Conservation (phyloP, 2,797 vertebrate species). For the Odontamblyopus rebecca region DNA sequence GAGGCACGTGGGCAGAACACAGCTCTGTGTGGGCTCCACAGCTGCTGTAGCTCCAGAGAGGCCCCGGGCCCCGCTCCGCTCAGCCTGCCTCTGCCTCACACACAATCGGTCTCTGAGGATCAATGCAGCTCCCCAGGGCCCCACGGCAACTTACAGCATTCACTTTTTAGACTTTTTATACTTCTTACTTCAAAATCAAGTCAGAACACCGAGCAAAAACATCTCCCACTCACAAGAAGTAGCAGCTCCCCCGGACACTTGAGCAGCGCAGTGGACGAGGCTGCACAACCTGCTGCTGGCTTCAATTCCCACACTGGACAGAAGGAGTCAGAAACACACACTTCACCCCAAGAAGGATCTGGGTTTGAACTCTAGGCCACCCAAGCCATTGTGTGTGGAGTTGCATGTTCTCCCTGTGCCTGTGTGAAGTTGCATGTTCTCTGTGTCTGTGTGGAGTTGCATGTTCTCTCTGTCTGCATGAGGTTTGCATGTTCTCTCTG, state of each 20-base stretch:
- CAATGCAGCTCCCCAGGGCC: background rate
- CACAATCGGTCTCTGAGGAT: background rate
- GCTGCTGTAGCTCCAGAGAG: background rate
- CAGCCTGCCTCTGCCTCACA: background rate
- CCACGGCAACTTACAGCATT: background rate
- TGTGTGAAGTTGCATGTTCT: no score
- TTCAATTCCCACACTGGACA: no score
- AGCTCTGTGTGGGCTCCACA: conserved; percentile 3
- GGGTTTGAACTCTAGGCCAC: no score
- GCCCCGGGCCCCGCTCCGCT: background rate
- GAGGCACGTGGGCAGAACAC: background rate
- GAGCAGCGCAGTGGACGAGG: background rate
- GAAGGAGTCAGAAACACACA: no score
- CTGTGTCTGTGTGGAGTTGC: no score
- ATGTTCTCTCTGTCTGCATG: no score
- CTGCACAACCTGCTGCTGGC: no score
- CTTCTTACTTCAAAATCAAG: background rate
- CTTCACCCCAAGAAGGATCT: no score
- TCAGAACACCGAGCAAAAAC: background rate
- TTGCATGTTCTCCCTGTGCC: no score
- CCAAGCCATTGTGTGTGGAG: no score
- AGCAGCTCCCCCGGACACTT: background rate
- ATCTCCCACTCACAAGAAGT: background rate
- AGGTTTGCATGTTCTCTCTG: no score
- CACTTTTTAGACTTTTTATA: background rate